These are phyloP conservation scores for Sceloporus undulatus DNA, from an alignment of 2,113 vertebrate genomes.

Conservation along the genomic window DNA sequence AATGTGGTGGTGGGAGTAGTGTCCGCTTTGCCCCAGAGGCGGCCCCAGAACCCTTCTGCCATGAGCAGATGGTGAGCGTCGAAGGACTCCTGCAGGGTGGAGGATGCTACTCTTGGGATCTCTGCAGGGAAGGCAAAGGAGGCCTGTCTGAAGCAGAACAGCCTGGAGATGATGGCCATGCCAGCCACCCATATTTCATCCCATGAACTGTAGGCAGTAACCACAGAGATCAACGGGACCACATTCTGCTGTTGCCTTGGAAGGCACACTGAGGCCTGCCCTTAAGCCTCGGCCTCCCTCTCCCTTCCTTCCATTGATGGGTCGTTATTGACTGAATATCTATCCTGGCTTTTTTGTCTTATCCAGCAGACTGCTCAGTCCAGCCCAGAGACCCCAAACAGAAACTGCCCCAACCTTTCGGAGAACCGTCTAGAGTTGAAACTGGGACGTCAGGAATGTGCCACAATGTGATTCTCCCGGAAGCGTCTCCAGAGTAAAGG, in stretches of 20 bases:
- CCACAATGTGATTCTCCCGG: constrained; percentile 82
- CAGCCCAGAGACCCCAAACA: background rate
- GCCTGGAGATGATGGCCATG: background rate
- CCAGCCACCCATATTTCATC: background rate
- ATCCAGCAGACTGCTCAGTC: background rate
- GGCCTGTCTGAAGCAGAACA: background rate
- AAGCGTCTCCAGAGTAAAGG: constrained; percentile 82
- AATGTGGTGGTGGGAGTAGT: constrained; percentile 64
- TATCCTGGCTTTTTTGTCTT: background rate
- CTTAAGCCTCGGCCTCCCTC: too few relatives aligned
- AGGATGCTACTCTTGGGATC: constrained; percentile 74
- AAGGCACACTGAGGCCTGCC: background rate
- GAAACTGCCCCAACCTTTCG: constrained; percentile 75
- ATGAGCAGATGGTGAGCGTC: constrained; percentile 59
- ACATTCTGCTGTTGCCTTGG: background rate
- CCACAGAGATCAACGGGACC: background rate
- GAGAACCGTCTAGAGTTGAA: constrained; percentile 79
- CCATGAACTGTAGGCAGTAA: background rate
- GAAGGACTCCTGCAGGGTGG: constrained; percentile 81
- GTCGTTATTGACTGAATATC: too few relatives aligned
- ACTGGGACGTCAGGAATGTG: constrained; percentile 83
- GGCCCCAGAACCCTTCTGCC: constrained; percentile 72
- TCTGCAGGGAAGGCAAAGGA: constrained; percentile 61
- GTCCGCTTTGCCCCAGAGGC: constrained; percentile 42
- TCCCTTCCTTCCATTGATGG: too few relatives aligned